Evolutionary conservation across 2,888 invertebrate genomes (phyloP).

Genomic region (Drosophila phalerata): DNA sequence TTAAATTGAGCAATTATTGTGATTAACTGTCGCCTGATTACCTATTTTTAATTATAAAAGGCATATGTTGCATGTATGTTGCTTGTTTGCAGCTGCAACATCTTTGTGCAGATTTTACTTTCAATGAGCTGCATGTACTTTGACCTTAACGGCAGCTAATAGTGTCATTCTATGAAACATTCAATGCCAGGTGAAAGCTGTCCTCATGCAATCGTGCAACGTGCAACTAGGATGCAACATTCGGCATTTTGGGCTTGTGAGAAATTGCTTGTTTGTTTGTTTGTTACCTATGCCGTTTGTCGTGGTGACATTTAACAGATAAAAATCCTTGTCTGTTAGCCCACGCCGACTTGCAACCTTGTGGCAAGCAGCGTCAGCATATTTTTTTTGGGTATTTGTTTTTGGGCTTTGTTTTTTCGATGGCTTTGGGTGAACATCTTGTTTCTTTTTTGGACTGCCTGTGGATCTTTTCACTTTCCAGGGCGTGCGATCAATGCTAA

Average conservation of each 20-base stretch:
- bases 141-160: slow-evolving; percentile 65
- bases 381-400: slow-evolving; percentile 40
- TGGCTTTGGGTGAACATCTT: neutral
- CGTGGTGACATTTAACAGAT: slow-evolving; percentile 64
- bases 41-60: slow-evolving; percentile 34
- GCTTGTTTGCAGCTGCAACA: slow-evolving; percentile 13
- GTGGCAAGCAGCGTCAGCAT: slow-evolving; percentile 25
- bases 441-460: slow-evolving; percentile 16
- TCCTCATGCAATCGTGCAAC: slow-evolving; percentile 18
- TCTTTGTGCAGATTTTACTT: slow-evolving; percentile 41
- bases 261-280: slow-evolving; percentile 45
- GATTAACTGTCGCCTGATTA: slow-evolving; percentile 7
- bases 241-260: slow-evolving; percentile 44
- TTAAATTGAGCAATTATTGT: slow-evolving; percentile 59
- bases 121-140: slow-evolving; percentile 63
- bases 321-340: slow-evolving; percentile 61
- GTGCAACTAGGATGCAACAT: slow-evolving; percentile 43
- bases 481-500: slow-evolving; percentile 32
- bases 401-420: slow-evolving; percentile 49
- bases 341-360: slow-evolving; percentile 37
- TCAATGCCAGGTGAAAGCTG: slow-evolving; percentile 66
- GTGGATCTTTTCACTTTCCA: slow-evolving; percentile 48
- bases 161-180: slow-evolving; percentile 47
- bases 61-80: neutral
- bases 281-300: slow-evolving; percentile 23